Conservation (phyloP, 2,797 vertebrate species). For the Phyllotis vaccarum region DNA sequence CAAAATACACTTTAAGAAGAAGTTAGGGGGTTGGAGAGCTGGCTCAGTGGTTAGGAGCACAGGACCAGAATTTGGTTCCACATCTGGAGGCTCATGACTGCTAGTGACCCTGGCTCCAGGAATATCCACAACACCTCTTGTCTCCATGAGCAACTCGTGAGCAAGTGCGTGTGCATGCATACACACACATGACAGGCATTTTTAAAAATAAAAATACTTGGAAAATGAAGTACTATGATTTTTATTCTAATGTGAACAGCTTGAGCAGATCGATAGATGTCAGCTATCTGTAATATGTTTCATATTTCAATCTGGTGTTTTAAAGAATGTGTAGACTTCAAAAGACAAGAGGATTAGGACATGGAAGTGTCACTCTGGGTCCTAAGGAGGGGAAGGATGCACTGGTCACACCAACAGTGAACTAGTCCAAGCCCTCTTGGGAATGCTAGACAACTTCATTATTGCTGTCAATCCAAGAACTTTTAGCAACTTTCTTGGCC, state of each 20-base stretch:
- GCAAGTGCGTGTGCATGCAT: no score
- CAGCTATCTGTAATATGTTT: neutral
- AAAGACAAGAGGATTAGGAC: neutral
- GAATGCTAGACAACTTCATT: neutral
- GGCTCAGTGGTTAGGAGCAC: neutral
- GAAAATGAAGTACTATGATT: neutral
- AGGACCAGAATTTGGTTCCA: no score
- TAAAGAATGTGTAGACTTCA: slow-evolving; percentile 36
- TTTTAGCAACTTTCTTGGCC: neutral
- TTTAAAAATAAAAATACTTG: neutral
- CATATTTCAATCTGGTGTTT: neutral
- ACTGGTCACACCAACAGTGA: neutral
- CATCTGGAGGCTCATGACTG: neutral
- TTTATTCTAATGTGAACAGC: neutral
- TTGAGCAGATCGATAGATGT: neutral
- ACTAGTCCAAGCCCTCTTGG: neutral
- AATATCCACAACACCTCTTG: neutral
- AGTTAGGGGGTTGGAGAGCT: neutral
- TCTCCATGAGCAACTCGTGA: neutral
- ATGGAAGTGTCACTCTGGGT: neutral
- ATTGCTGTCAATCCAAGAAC: neutral
- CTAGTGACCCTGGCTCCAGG: neutral
- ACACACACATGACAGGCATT: neutral
- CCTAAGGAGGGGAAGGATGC: neutral
- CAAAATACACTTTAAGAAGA: slow-evolving; percentile 30